Evolutionary conservation across 2,113 vertebrate species (phyloP), one percentile per base, ranked within the genome.

Genomic region (Lipophrys pholis): DNA sequence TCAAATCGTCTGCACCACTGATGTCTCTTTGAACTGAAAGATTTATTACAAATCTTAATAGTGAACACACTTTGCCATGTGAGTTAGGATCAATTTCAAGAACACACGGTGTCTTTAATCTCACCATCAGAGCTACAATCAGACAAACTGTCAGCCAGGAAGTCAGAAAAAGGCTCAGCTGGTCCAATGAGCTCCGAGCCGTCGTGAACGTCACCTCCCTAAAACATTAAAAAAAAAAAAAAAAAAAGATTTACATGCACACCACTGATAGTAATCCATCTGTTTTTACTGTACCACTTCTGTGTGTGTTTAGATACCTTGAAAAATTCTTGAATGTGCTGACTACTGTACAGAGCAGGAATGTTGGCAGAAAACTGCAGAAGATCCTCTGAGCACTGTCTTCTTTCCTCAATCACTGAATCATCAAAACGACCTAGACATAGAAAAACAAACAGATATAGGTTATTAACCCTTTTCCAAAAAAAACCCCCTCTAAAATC

Each of bases 331-430:
- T 96, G 95, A 43, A 99, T 94, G 72, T 98, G 95, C 56, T 92
- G 95, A 80, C 97, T 99, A 81, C 93, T 96, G 80, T 96, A 97
- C 12, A 99, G 94, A 79, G 94, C 95, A 2, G 98, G 97, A 68
- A 99, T 96, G 81, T 97, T 99, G 69, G 98, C 98, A 55, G 97
- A 99, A 87, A 99, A 99, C 91, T 99, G 98, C 10, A 99, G 91
- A 54, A 99, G 93, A 74, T 99, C 97, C 89, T 99, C 97, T 5
- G 97, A 97, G 67, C 98, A 98, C 88, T 99, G 98, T 69, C 97
- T 94, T 89, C 98, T 94, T 83, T 99, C 96, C 89, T 99, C 97
- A 62, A 99, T 96, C 80, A 99, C 97, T 0, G 94, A 92, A 68
- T 96, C 95, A 85, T 97, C 98, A 91, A 99, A 99, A 74, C 98